Evolutionary conservation across 2,113 vertebrate genomes (phyloP).

Genomic region (Dicaeum eximium): DNA sequence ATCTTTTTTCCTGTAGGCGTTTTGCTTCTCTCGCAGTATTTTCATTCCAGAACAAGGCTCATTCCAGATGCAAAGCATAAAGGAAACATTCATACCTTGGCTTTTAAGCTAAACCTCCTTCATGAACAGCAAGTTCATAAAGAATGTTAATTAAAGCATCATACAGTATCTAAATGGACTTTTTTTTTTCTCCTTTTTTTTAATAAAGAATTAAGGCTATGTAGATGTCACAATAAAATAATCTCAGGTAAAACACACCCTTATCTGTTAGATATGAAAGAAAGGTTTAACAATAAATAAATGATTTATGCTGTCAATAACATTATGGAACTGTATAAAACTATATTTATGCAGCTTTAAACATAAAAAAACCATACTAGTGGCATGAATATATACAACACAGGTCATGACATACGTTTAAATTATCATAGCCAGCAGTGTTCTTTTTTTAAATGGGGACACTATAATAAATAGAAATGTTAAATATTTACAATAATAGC

Average conservation of each 20-base stretch:
- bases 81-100: slow-evolving; percentile 67
- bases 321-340: slow-evolving; percentile 66
- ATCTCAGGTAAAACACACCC: slow-evolving; percentile 39
- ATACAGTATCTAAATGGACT: slow-evolving; percentile 43
- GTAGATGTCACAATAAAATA: slow-evolving; percentile 53
- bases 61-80: slow-evolving; percentile 56
- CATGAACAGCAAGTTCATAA: slow-evolving; percentile 56
- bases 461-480: slow-evolving; percentile 74
- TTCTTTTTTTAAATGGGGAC: slow-evolving; percentile 61
- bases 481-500: slow-evolving; percentile 77
- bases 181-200: background rate
- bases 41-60: slow-evolving; percentile 59
- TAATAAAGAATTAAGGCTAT: slow-evolving; percentile 64
- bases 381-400: slow-evolving; percentile 72
- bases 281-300: slow-evolving; percentile 67
- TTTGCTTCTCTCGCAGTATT: slow-evolving; percentile 15
- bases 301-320: slow-evolving; percentile 60
- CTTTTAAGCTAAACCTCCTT: slow-evolving; percentile 69
- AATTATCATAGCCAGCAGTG: slow-evolving; percentile 66
- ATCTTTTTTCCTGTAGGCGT: slow-evolving; percentile 49
- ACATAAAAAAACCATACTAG: slow-evolving; percentile 47
- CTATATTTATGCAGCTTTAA: slow-evolving; percentile 64
- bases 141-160: slow-evolving; percentile 50
- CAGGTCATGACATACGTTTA: slow-evolving; percentile 56
- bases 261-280: slow-evolving; percentile 60